A percentile compares a stretch with the other conserved stretches of the same genome.
phyloP scores from a whole-genome alignment of 1,140 invertebrate genomes.

The Asobara japonica region DNA sequence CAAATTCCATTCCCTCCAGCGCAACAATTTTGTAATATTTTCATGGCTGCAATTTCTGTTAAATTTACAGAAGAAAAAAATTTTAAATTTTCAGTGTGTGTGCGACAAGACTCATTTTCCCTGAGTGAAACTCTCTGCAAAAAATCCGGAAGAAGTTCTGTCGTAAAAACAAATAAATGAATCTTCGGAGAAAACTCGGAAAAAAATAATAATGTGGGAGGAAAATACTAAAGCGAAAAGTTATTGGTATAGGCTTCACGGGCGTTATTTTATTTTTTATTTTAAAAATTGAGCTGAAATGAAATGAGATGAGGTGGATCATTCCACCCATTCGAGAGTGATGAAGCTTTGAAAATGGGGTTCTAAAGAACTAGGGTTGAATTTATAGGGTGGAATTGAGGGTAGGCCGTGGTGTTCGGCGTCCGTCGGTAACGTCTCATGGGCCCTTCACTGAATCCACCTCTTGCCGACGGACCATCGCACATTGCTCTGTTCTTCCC shows the following conservation, averaged over 20 bases:
- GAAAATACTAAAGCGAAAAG: too few relatives aligned
- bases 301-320: conserved; percentile 3
- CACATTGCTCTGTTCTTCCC: not conserved
- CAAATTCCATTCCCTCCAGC: too few relatives aligned
- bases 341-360: conserved; percentile 16
- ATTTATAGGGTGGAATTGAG: conserved; percentile 24
- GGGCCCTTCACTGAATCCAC: conserved; percentile 35
- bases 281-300: not conserved
- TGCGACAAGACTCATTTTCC: too few relatives aligned
- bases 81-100: not conserved
- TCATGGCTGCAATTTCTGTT: too few relatives aligned
- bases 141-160: too few relatives aligned
- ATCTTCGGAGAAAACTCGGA: too few relatives aligned
- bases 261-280: not conserved
- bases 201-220: too few relatives aligned
- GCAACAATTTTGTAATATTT: too few relatives aligned
- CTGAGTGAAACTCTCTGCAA: too few relatives aligned
- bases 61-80: not conserved
- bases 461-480: not conserved
- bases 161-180: too few relatives aligned
- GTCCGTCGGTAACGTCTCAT: conserved; percentile 22
- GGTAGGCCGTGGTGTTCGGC: not conserved
- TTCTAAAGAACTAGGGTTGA: conserved; percentile 25
- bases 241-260: not conserved
- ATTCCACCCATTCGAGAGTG: not conserved